phyloP scores from a whole-genome alignment of 1,140 invertebrate genomes.

The Cotesia vestalis region DNA sequence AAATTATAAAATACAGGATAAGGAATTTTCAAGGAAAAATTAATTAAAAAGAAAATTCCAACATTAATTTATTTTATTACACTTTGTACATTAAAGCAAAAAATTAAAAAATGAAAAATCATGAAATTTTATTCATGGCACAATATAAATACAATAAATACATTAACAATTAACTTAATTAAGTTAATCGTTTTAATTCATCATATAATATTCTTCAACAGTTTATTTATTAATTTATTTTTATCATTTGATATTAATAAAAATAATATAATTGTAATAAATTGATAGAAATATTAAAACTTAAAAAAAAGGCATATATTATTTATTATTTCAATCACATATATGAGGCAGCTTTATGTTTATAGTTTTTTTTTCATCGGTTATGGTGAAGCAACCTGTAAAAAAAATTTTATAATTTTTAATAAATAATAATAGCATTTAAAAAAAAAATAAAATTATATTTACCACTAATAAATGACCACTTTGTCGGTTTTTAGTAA shows the following conservation, averaged over 20 bases:
- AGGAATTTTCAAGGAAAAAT: neutral
- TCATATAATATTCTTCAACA: neutral
- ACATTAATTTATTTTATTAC: constrained; percentile 13
- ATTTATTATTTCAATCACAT: constrained; percentile 20
- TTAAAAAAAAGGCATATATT: too few relatives aligned
- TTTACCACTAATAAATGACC: constrained; percentile 86
- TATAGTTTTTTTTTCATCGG: neutral
- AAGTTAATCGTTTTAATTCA: neutral
- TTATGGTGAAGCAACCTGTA: constrained; percentile 56
- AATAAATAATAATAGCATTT: constrained; percentile 15
- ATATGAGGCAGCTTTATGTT: neutral
- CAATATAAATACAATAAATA: constrained; percentile 21
- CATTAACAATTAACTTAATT: neutral
- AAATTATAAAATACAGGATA: too few relatives aligned
- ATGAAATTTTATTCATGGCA: constrained; percentile 12
- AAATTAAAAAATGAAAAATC: constrained; percentile 19
- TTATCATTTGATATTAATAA: neutral
- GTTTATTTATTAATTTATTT: neutral
- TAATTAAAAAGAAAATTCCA: neutral
- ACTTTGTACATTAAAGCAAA: constrained; percentile 8
- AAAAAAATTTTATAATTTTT: constrained; percentile 27
- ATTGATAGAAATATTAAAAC: too few relatives aligned
- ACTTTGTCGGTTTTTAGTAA: constrained; percentile 78
- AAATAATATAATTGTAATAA: too few relatives aligned
- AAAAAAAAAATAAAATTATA: neutral